Evolutionary conservation across 2,888 invertebrate species (phyloP), one percentile per base, ranked within the genome.

Genomic region (Drosophila demipolita): DNA sequence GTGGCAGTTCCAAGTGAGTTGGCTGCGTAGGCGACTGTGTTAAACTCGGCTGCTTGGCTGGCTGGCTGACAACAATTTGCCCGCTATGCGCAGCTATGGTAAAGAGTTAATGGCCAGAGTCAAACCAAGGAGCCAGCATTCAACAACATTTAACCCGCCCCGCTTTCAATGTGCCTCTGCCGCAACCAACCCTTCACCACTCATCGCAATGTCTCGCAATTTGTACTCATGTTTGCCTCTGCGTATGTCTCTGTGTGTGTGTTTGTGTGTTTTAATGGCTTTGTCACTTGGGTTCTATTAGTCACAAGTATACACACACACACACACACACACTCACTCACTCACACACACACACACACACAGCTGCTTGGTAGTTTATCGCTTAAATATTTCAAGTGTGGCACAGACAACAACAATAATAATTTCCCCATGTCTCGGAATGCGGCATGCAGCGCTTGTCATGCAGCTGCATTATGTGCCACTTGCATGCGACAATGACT

Each of bases 201-300:
- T 23, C 45, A 15, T 15, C 23, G 23, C 23, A 17, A 8, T 45
- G 45, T 23, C 45, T 45, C 45, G 23, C 15, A 15, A 45, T 45
- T 45, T 45, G 45, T 45, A 23, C 45, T 15, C 45, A 15, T 45
- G 45, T 45, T 45, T 45, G 20, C 45, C 4, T 15, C 20, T 45
- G n/a, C n/a, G 53, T 42, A 45, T 64, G 36, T 58, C 61, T 33
- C 55, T 45, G 7, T 57, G 45, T 49, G 52, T 60, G 49, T 72
- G 29, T 5, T 6, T 29, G 29, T 29, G 63, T 70, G 75, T 75
- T 53, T 29, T 75, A 66, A 73, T 82, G 78, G 68, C 71, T 80
- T 78, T 84, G 89, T 85, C 85, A 82, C 89, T 89, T 69, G 85
- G 89, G 89, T 87, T 85, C 89, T 85, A 85, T 85, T 85, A 85